A percentile compares a stretch with the other conserved stretches of the same genome.
phyloP scores from a whole-genome alignment of 2,888 invertebrate genomes.

The Callinectes sapidus region DNA sequence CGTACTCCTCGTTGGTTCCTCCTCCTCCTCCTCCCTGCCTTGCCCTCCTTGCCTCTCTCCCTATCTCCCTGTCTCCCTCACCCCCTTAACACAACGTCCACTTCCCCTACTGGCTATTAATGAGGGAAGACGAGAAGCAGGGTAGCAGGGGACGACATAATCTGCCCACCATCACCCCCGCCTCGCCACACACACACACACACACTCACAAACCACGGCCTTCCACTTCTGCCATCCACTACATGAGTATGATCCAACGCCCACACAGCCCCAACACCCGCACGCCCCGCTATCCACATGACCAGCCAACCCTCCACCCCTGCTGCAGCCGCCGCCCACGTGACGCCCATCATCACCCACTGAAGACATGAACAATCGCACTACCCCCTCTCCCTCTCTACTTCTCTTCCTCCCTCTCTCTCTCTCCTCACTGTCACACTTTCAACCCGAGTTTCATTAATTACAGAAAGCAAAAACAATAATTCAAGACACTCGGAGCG shows the following conservation, averaged over 20 bases:
- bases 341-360: not conserved
- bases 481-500: not conserved
- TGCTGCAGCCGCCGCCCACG: not conserved
- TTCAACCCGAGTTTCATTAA: not conserved
- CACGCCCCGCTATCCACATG: not conserved
- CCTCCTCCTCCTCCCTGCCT: not conserved
- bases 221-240: not conserved
- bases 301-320: not conserved
- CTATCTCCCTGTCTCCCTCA: not conserved
- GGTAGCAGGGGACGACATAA: not conserved
- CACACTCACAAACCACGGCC: not conserved
- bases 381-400: not conserved
- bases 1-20: not conserved
- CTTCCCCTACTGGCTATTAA: not conserved
- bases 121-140: slow-evolving; percentile 12
- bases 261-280: not conserved
- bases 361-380: not conserved
- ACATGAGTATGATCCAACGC: not conserved
- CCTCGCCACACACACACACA: not conserved
- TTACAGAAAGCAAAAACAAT: not conserved
- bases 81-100: not conserved
- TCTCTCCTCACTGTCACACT: not conserved
- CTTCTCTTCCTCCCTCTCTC: not conserved
- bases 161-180: not conserved
- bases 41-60: too few species aligned